phyloP scores from a whole-genome alignment of 2,888 invertebrate genomes.

The Epirrhoe alternata region DNA sequence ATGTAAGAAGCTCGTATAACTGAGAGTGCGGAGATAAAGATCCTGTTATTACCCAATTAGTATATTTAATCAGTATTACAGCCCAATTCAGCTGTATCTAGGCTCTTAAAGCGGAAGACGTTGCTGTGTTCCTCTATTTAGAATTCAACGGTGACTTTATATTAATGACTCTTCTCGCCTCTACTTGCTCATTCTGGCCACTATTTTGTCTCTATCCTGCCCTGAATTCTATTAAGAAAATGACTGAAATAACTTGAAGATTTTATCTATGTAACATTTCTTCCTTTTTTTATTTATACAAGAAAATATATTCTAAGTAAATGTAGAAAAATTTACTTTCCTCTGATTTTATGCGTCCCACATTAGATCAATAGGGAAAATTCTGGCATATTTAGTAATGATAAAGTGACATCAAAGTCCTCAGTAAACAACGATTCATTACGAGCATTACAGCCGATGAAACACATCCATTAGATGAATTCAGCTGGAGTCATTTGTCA shows the following conservation, averaged over 20 bases:
- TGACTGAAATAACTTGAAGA: too few relatives aligned
- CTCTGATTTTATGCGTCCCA: too few relatives aligned
- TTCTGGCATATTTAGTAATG: background rate
- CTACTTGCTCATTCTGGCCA: background rate
- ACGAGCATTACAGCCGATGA: slow-evolving; percentile 29
- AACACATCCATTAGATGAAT: slow-evolving; percentile 32
- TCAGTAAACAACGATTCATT: slow-evolving; percentile 20
- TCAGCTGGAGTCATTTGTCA: slow-evolving; percentile 32
- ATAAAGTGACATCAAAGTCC: slow-evolving; percentile 7
- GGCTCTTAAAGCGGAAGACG: background rate
- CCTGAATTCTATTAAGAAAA: background rate
- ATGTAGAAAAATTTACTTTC: too few relatives aligned
- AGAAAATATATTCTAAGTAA: too few relatives aligned
- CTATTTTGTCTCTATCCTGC: background rate
- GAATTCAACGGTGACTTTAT: background rate
- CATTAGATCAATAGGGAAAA: too few relatives aligned
- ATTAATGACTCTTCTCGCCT: background rate
- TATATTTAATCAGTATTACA: slow-evolving; percentile 1
- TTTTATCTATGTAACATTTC: too few relatives aligned
- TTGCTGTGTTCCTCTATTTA: background rate
- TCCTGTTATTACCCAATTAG: slow-evolving; percentile 6
- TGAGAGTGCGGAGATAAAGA: slow-evolving; percentile 10
- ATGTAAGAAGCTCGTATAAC: slow-evolving; percentile 26
- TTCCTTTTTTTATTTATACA: too few relatives aligned
- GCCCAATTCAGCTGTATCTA: background rate